These are phyloP conservation scores for Lathronympha strigana DNA, from an alignment of 2,888 invertebrate species.

Conservation along the genomic window DNA sequence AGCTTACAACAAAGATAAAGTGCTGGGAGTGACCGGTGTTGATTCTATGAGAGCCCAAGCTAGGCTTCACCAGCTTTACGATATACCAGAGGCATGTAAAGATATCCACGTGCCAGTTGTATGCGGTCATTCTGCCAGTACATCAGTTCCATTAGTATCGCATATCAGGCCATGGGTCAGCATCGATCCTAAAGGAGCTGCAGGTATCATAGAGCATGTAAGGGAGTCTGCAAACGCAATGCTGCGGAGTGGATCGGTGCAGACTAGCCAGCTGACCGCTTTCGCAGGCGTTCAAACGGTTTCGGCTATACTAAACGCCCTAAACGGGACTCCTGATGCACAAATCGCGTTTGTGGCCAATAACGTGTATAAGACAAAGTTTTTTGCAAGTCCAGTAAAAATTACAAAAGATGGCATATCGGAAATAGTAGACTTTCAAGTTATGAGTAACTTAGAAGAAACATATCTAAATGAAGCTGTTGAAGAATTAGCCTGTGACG, in stretches of 20 bases:
- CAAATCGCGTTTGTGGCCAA: constrained; percentile 34
- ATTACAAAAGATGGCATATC: constrained; percentile 28
- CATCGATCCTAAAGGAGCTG: constrained; percentile 23
- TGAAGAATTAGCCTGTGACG: constrained; percentile 23
- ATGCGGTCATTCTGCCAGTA: constrained; percentile 33
- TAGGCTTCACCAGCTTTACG: constrained; percentile 21
- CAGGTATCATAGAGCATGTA: constrained; percentile 26
- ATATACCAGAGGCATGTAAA: constrained; percentile 1
- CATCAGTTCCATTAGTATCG: constrained; percentile 29
- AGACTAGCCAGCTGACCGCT: constrained; percentile 12
- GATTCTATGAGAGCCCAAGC: constrained; percentile 33
- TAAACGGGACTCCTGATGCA: constrained; percentile 21
- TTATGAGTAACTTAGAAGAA: constrained; percentile 23
- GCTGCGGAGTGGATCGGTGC: constrained; percentile 11
- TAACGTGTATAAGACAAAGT: constrained; percentile 25
- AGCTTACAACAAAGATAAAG: constrained; percentile 18
- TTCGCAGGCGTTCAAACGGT: constrained; percentile 22
- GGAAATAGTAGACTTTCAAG: constrained; percentile 21
- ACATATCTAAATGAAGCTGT: constrained; percentile 25
- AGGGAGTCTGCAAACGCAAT: constrained; percentile 15
- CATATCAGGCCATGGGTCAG: constrained; percentile 33
- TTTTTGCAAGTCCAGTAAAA: constrained; percentile 27
- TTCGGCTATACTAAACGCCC: constrained; percentile 22
- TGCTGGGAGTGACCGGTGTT: constrained; percentile 27
- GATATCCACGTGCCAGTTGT: constrained; percentile 26